Evolutionary conservation across 1,140 invertebrate species (phyloP), one percentile per base, ranked within the genome.

Genomic region (Lasioglossum albipes): DNA sequence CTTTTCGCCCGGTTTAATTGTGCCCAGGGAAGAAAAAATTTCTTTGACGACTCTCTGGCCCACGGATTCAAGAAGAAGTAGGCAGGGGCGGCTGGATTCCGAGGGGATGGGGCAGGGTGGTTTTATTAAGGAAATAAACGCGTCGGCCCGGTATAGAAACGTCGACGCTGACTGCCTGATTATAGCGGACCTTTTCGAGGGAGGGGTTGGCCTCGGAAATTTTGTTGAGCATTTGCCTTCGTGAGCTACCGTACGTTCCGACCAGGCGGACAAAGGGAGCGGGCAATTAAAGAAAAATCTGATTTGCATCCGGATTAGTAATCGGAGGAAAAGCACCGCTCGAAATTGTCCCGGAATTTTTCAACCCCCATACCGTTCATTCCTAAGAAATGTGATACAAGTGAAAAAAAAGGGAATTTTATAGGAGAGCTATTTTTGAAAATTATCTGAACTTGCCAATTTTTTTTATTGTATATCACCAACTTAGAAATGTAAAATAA

Each of bases 161-260:
- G 91, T 91, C 91, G 90, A 90, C 88, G 87, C 91, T 90, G 92
- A 92, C 90, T 90, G 90, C 90, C 91, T 92, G 91, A 91, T 93
- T 91, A 77, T 76, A 13, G 67, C 59, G 41, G 20, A 41, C 42
- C 68, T 78, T 78, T 76, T 76, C 68, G 6, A 45, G 36, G 31
- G 13, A 3, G 7, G 31, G 31, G 12, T 10, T 2, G 6, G 41
- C 41, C 41, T 22, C 13, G 42, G 41, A 65, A 66, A 54, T 75
- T 66, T 66, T 41, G 12, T 20, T 16, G 13, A 16, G 52, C 52
- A 9, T 65, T 59, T 41, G 18, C 62, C 62, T 36, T 18, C 9
- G 18, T 13, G 42, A 75, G 49, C 10, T 18, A 52, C 7, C 1
- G 41, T 49, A 31, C 22, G 57, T 3, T n/a, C 10, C 13, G 2